These are phyloP conservation scores for Pyrgus malvae DNA, from an alignment of 2,888 invertebrate species.

Conservation along the genomic window DNA sequence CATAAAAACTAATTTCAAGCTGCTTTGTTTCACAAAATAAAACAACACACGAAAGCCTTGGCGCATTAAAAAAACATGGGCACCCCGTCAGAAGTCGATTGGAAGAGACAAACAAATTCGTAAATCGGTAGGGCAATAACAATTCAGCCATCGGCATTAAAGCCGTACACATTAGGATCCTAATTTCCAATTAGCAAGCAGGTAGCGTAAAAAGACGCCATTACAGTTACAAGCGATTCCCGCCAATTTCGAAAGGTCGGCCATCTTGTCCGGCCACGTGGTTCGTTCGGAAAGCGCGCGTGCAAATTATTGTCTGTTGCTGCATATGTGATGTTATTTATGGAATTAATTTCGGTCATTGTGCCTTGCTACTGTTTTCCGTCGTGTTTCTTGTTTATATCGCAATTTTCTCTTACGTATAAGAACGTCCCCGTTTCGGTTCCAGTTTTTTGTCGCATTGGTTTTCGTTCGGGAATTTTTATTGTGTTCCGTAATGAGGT, in stretches of 20 bases:
- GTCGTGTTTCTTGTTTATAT: conserved; percentile 43
- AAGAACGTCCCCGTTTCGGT: conserved; percentile 16
- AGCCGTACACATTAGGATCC: conserved; percentile 74
- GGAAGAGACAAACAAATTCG: conserved; percentile 62
- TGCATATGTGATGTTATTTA: conserved; percentile 79
- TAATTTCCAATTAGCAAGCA: conserved; percentile 80
- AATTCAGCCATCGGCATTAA: conserved; percentile 58
- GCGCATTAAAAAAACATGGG: conserved; percentile 10
- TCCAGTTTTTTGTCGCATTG: conserved; percentile 8
- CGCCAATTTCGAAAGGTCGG: conserved; percentile 59
- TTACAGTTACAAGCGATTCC: conserved; percentile 65
- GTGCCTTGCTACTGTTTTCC: conserved; percentile 50
- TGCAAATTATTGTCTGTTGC: conserved; percentile 77
- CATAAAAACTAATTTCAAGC: not conserved
- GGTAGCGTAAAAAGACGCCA: conserved; percentile 80
- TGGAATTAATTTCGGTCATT: conserved; percentile 77
- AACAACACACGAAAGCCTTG: conserved; percentile 18
- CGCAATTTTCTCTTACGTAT: conserved; percentile 40
- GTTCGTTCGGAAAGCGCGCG: conserved; percentile 68
- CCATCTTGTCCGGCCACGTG: conserved; percentile 58
- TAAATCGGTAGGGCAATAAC: conserved; percentile 71
- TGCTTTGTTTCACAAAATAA: not conserved
- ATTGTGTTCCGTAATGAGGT: conserved; percentile 3
- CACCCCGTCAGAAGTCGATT: conserved; percentile 44
- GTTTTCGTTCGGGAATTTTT: conserved; percentile 1